Evolutionary conservation across 2,888 invertebrate genomes (phyloP).

Genomic region (Bembecia ichneumoniformis): DNA sequence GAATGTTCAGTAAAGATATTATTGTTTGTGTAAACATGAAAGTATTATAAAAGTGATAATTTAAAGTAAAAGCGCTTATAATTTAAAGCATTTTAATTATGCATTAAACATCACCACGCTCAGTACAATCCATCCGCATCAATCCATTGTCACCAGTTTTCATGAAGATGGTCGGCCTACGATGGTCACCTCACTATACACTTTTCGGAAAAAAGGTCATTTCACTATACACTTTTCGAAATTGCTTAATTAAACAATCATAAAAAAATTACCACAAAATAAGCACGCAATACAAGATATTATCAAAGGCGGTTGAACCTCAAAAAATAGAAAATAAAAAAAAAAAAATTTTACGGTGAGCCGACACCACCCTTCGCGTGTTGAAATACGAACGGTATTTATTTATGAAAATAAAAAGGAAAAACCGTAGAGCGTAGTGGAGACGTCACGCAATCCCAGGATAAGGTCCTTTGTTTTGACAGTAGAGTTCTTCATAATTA

Average conservation of each 20-base stretch:
- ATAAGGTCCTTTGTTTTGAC: slow-evolving; percentile 8
- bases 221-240: background rate
- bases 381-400: slow-evolving; percentile 24
- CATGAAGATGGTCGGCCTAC: too few species aligned
- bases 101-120: too few species aligned
- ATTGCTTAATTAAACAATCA: background rate
- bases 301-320: background rate
- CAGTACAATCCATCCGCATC: too few species aligned
- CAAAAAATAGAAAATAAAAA: slow-evolving; percentile 13
- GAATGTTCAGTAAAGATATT: too few species aligned
- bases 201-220: background rate
- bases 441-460: slow-evolving; percentile 23
- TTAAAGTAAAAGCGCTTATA: too few species aligned
- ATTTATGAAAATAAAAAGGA: slow-evolving; percentile 7
- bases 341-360: slow-evolving; percentile 13
- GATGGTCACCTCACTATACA: too few species aligned
- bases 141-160: too few species aligned
- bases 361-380: slow-evolving; percentile 30
- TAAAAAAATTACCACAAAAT: background rate
- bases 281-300: background rate
- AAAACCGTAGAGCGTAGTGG: slow-evolving; percentile 13
- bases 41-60: too few species aligned
- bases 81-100: too few species aligned
- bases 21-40: too few species aligned
- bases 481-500: slow-evolving; percentile 1